These are phyloP conservation scores for Synodontis membranacea DNA, from an alignment of 2,113 vertebrate species.

Conservation along the genomic window DNA sequence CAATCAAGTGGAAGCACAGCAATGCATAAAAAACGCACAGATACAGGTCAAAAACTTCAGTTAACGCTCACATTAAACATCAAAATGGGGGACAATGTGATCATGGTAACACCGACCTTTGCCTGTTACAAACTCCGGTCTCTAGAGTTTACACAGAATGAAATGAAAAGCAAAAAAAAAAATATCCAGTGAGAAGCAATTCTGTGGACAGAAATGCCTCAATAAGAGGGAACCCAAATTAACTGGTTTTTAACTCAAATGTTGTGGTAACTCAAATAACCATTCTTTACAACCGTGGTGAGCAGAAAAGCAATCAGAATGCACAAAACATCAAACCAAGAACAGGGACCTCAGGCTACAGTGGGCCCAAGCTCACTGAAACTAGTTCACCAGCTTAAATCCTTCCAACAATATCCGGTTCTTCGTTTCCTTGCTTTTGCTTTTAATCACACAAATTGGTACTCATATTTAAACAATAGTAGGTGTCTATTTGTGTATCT, in stretches of 20 bases:
- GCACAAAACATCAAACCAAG: neutral
- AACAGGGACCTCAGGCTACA: neutral
- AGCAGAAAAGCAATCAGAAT: neutral
- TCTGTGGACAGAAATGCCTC: neutral
- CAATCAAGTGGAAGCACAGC: neutral
- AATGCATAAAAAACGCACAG: neutral
- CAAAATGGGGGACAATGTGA: neutral
- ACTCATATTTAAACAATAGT: neutral
- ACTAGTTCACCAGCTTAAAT: neutral
- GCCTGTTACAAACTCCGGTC: too few relatives aligned
- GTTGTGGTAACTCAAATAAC: neutral
- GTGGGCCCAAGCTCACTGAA: neutral
- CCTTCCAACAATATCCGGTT: neutral
- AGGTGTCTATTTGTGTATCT: neutral
- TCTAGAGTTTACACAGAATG: neutral
- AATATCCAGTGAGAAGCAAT: neutral
- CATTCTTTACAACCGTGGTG: neutral
- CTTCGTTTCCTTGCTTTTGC: neutral
- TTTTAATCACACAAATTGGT: neutral
- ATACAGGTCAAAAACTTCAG: neutral
- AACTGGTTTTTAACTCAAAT: neutral
- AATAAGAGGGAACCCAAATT: neutral
- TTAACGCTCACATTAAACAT: neutral
- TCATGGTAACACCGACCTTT: neutral
- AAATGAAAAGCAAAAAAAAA: neutral